A percentile compares a stretch with the other conserved stretches of the same genome.
Evolutionary conservation across 2,888 invertebrate genomes (phyloP).

Genomic region (Epistrophella euchroma): DNA sequence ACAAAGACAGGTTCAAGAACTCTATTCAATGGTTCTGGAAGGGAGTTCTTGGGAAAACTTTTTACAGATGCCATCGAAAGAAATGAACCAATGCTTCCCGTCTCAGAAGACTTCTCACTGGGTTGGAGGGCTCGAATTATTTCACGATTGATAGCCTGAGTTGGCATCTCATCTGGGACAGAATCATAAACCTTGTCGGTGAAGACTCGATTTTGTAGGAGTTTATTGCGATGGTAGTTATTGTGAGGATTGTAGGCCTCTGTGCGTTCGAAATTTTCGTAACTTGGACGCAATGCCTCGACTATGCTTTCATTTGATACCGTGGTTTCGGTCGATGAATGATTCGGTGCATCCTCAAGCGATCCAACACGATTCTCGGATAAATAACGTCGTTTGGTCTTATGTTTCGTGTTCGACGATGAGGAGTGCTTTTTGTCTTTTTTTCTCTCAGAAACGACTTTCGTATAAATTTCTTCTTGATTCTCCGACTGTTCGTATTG

Average conservation of each 20-base stretch:
- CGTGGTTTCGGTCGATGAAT: constrained; percentile 80
- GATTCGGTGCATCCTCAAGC: constrained; percentile 81
- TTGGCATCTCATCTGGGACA: constrained; percentile 77
- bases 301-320: constrained; percentile 78
- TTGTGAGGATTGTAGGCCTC: constrained; percentile 83
- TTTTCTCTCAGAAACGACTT: constrained; percentile 81
- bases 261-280: constrained; percentile 81
- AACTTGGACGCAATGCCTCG: constrained; percentile 78
- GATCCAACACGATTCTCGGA: constrained; percentile 83
- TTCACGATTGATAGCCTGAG: constrained; percentile 82
- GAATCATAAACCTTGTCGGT: constrained; percentile 77
- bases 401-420: constrained; percentile 78
- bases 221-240: constrained; percentile 82
- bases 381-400: constrained; percentile 82
- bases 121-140: constrained; percentile 80
- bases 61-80: constrained; percentile 94
- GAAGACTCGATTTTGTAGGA: constrained; percentile 80
- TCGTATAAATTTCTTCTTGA: constrained; percentile 81
- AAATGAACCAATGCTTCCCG: constrained; percentile 89
- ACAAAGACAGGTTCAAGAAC: constrained; percentile 92
- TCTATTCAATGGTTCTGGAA: constrained; percentile 91
- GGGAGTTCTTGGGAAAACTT: constrained; percentile 91
- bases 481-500: constrained; percentile 81
- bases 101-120: constrained; percentile 82
- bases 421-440: constrained; percentile 78